Percentiles rank a stretch among this genome's conserved stretches.
Conservation (phyloP, 2,888 invertebrate species). For the Drosophila suboccidentalis region DNA sequence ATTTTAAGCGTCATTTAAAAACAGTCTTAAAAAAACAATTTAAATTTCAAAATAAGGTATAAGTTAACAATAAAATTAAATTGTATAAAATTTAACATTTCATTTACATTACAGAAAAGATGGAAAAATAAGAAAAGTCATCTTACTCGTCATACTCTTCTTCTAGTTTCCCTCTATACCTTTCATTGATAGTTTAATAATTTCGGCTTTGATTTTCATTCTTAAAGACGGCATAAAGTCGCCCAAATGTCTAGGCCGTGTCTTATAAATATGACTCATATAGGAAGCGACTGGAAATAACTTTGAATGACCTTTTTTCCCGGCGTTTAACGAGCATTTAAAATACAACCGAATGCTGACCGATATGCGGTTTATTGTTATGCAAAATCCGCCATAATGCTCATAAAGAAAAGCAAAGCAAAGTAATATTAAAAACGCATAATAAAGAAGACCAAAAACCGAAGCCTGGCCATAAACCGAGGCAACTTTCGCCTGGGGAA, state of each 20-base stretch:
- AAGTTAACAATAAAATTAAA: too few relatives aligned
- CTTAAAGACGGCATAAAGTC: conserved; percentile 13
- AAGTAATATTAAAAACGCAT: conserved; percentile 77
- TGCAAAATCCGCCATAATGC: conserved; percentile 70
- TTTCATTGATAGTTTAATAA: conserved; percentile 7
- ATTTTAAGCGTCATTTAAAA: too few relatives aligned
- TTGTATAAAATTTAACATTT: too few relatives aligned
- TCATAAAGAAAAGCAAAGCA: conserved; percentile 54
- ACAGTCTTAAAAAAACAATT: too few relatives aligned
- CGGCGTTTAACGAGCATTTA: conserved; percentile 41
- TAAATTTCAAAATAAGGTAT: too few relatives aligned
- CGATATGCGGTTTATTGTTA: conserved; percentile 80
- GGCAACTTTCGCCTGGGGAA: conserved; percentile 48
- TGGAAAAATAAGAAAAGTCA: too few relatives aligned
- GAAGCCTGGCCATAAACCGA: conserved; percentile 48
- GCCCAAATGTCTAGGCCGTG: conserved; percentile 34
- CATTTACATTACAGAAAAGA: too few relatives aligned
- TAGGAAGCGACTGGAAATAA: conserved; percentile 1
- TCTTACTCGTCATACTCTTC: too few relatives aligned
- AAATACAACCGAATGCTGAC: conserved; percentile 50
- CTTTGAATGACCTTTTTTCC: conserved; percentile 26
- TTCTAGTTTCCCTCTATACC: not conserved
- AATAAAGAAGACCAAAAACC: conserved; percentile 39
- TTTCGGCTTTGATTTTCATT: conserved; percentile 5
- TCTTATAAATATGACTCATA: conserved; percentile 29